phyloP scores from a whole-genome alignment of 1,140 invertebrate species.

The Drosophila chauvacae region DNA sequence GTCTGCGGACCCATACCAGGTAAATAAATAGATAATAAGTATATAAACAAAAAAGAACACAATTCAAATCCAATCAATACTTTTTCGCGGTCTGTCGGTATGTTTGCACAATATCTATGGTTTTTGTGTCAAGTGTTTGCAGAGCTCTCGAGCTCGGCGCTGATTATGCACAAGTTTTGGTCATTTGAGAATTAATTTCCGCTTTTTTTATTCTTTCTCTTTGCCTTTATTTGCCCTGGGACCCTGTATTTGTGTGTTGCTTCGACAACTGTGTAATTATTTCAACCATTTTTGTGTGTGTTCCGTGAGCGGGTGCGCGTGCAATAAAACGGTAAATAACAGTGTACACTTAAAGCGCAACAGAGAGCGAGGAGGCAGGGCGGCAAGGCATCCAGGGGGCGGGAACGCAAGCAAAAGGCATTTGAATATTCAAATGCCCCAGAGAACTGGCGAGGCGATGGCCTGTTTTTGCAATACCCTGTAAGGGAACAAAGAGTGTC shows the following conservation, averaged over 20 bases:
- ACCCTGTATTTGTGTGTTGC: slow-evolving; percentile 18
- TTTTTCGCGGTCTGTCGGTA: slow-evolving; percentile 9
- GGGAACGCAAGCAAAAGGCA: slow-evolving; percentile 45
- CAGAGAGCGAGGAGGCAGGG: slow-evolving; percentile 15
- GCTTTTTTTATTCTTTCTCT: slow-evolving; percentile 27
- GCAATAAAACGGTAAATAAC: slow-evolving; percentile 81
- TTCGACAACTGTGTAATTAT: slow-evolving; percentile 78
- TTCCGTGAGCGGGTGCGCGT: slow-evolving; percentile 54
- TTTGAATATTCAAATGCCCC: slow-evolving; percentile 81
- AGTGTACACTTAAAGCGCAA: slow-evolving; percentile 76
- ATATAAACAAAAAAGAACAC: neutral
- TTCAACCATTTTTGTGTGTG: slow-evolving; percentile 71
- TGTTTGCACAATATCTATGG: slow-evolving; percentile 42
- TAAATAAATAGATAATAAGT: slow-evolving; percentile 84
- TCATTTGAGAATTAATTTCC: slow-evolving; percentile 78
- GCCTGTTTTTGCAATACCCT: slow-evolving; percentile 32
- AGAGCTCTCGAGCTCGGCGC: slow-evolving; percentile 28
- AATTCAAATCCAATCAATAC: slow-evolving; percentile 28
- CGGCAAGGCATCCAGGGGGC: slow-evolving; percentile 27
- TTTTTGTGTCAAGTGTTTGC: slow-evolving; percentile 49
- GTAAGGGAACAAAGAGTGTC: neutral
- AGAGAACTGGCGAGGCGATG: slow-evolving; percentile 55
- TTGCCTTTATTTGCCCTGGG: slow-evolving; percentile 39
- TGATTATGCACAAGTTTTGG: slow-evolving; percentile 56
- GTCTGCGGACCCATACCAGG: slow-evolving; percentile 95